These are phyloP conservation scores for Orthonychiurus folsomi DNA, from an alignment of 2,888 invertebrate species.

Conservation along the genomic window DNA sequence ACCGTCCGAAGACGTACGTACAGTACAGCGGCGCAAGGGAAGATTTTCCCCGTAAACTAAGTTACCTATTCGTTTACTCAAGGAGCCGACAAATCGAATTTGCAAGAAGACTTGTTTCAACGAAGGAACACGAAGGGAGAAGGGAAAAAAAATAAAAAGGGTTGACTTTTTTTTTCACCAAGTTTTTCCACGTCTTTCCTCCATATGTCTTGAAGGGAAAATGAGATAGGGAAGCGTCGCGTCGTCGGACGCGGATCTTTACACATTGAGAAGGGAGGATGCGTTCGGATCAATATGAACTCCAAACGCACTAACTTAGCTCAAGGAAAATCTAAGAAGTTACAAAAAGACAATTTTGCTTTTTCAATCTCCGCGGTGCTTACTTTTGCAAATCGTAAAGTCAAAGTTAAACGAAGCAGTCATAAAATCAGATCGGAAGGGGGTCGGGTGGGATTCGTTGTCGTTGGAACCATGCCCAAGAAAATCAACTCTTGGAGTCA, in stretches of 20 bases:
- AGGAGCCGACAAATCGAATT: constrained; percentile 1
- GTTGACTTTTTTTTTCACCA: background rate
- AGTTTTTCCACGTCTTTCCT: background rate
- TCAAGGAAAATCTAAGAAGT: no score
- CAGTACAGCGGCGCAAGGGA: background rate
- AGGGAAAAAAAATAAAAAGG: background rate
- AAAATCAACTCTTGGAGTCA: background rate
- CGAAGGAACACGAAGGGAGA: no score
- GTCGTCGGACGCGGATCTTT: no score
- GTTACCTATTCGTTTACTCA: constrained; percentile 1
- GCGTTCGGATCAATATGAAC: background rate
- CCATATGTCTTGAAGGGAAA: no score
- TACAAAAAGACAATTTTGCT: constrained; percentile 1
- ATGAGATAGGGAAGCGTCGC: no score
- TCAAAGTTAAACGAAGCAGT: constrained; percentile 1
- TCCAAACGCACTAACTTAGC: background rate
- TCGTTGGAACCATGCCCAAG: background rate
- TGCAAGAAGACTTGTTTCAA: background rate
- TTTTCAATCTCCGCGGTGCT: background rate
- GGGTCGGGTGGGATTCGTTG: background rate
- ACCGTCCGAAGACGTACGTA: no score
- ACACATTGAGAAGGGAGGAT: no score
- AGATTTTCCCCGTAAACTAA: background rate
- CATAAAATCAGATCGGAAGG: background rate
- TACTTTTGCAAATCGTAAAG: constrained; percentile 1